Evolutionary conservation across 2,888 invertebrate genomes (phyloP), one percentile per base, ranked within the genome.

Genomic region (Tetranychus piercei): DNA sequence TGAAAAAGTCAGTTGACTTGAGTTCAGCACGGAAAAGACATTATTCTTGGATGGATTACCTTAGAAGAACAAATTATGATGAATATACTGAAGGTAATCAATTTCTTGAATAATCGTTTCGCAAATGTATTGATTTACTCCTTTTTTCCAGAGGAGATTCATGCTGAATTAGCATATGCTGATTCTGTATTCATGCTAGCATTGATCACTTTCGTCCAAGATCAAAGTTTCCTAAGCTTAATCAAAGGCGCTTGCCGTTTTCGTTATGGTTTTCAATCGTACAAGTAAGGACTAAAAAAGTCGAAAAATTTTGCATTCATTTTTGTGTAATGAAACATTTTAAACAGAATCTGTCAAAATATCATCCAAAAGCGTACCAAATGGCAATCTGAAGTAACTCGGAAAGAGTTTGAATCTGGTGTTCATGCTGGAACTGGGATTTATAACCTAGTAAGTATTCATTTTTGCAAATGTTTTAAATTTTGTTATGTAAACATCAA

Each of bases 131-230:
- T 69, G 6, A 23, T 22, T 22, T 15, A 1, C 1, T 20, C 3
- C 0, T 11, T 20, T 20, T 23, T 18, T 20, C 5, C 44, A 84
- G 84, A 82, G 81, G 92, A 95, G 83, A 89, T 92, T 22, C 96
- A 97, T 83, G 95, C 96, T 0, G 96, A 97, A 81, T 84, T 97
- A 65, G 94, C 94, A 82, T 91, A 92, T 82, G 95, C 96, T 0
- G 96, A 97, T 82, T 89, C 91, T 55, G 85, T 94, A 72, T 85
- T 97, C 72, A 85, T 95, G 76, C 88, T 91, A 81, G 91, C 96
- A 0, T 87, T 94, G 81, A 86, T 97, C 77, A 91, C 92, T 20
- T 92, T 95, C 81, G 88, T 95, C 80, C 94, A 94, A 81, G 95
- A 96, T 81, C 96, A 97, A 82, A 94, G 91, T 78, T 85, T 96